Evolutionary conservation across 2,888 invertebrate genomes (phyloP).

Genomic region (Colostygia pectinataria): DNA sequence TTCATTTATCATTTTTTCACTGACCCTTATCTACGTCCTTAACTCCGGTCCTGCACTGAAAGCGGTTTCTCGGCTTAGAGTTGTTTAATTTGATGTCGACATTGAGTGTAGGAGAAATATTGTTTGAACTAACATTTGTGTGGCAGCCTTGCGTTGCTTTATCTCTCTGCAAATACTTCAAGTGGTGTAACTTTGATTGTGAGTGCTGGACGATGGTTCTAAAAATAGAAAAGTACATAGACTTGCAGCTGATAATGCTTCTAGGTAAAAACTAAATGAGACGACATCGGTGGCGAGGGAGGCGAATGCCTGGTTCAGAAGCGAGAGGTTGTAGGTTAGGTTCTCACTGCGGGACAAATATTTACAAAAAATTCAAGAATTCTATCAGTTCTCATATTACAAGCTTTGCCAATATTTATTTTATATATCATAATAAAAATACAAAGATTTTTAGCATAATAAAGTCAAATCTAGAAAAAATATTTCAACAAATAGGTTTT

Average conservation of each 20-base stretch:
- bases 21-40: neutral
- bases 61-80: slow-evolving; percentile 48
- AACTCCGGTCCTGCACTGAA: slow-evolving; percentile 21
- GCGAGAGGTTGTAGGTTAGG: too few species aligned
- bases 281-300: too few species aligned
- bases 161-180: slow-evolving; percentile 56
- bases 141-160: slow-evolving; percentile 59
- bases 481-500: too few species aligned
- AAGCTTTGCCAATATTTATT: too few species aligned
- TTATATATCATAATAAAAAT: too few species aligned
- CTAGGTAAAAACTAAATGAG: slow-evolving; percentile 9
- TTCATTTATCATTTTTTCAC: neutral
- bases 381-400: too few species aligned
- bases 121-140: slow-evolving; percentile 73
- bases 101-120: slow-evolving; percentile 75
- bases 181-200: slow-evolving; percentile 41
- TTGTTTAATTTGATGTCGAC: slow-evolving; percentile 79
- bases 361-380: too few species aligned
- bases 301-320: too few species aligned
- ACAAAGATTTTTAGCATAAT: too few species aligned
- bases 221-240: slow-evolving; percentile 23
- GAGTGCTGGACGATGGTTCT: slow-evolving; percentile 19
- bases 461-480: too few species aligned
- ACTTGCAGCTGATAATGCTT: slow-evolving; percentile 9
- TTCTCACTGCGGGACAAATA: too few species aligned